A percentile compares a stretch with the other conserved stretches of the same genome.
Conservation (phyloP, 2,113 vertebrate species). For the Austrofundulus limnaeus region DNA sequence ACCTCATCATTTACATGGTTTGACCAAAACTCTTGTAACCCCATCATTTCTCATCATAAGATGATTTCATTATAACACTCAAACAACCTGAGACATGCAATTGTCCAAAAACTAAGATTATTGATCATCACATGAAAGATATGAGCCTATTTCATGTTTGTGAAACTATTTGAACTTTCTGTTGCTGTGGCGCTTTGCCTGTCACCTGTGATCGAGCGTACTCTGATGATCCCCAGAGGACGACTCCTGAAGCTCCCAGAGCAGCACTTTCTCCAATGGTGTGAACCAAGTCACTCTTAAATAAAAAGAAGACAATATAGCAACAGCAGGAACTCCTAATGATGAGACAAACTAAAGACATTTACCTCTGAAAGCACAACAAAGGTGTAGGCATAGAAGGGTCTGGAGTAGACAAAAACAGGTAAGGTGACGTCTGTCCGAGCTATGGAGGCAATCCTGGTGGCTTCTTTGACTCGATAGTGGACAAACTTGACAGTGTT, state of each 20-base stretch:
- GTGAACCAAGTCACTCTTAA: slow-evolving; percentile 86
- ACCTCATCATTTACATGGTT: too few species aligned
- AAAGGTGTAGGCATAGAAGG: slow-evolving; percentile 89
- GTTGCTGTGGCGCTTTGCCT: neutral
- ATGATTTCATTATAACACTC: neutral
- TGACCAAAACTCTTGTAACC: too few species aligned
- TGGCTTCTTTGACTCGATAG: slow-evolving; percentile 88
- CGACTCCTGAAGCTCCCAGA: slow-evolving; percentile 82
- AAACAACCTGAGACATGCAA: too few species aligned
- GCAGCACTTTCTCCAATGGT: slow-evolving; percentile 89
- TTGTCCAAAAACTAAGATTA: too few species aligned
- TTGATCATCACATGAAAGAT: neutral
- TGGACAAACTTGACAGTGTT: slow-evolving; percentile 90
- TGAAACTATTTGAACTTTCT: neutral
- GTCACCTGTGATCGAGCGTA: slow-evolving; percentile 75
- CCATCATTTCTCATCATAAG: too few species aligned
- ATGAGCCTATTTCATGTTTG: neutral
- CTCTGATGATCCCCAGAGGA: slow-evolving; percentile 88
- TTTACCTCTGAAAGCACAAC: slow-evolving; percentile 86
- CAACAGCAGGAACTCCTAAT: neutral
- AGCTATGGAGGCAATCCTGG: slow-evolving; percentile 85
- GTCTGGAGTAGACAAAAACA: slow-evolving; percentile 90
- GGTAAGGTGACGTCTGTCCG: slow-evolving; percentile 82
- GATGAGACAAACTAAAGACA: neutral
- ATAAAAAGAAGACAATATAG: too few species aligned